A percentile compares a stretch with the other conserved stretches of the same genome.
These are phyloP conservation scores for Furnarius figulus DNA, from an alignment of 2,113 vertebrate genomes.

Conservation along the genomic window DNA sequence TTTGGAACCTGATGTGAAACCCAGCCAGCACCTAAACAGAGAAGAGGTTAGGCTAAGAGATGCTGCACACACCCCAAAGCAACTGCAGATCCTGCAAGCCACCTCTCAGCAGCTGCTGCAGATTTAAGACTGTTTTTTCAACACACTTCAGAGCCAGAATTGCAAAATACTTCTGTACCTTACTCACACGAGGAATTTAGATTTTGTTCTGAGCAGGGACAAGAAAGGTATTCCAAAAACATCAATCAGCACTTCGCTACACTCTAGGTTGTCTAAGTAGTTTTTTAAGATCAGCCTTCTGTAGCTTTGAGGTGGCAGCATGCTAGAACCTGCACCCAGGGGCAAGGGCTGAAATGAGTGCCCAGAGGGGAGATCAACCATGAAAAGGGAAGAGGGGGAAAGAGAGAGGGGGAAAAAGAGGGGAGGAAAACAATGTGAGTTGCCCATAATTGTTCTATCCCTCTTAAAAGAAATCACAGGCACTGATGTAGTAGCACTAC, in stretches of 20 bases:
- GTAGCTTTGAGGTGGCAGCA: background rate
- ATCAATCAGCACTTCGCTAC: background rate
- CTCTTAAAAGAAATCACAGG: background rate
- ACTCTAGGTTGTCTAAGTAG: background rate
- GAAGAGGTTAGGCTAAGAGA: background rate
- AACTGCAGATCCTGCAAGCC: background rate
- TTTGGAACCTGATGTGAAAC: background rate
- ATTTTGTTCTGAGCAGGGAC: background rate
- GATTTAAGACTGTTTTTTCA: background rate
- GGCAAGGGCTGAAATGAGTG: background rate
- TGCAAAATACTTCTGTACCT: background rate
- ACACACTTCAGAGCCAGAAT: background rate
- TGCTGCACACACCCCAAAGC: background rate
- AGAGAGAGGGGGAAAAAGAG: too few relatives aligned
- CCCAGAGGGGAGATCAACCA: background rate
- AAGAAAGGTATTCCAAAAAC: background rate
- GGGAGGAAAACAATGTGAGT: background rate
- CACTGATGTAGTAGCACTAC: background rate
- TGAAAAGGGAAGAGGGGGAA: accelerated
- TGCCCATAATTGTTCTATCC: background rate
- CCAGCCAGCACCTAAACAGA: background rate
- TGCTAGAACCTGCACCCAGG: background rate
- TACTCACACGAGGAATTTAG: background rate
- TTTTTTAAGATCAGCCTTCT: background rate
- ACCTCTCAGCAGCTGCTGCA: conserved; percentile 1